Percentiles rank a stretch among this genome's conserved stretches.
Conservation (phyloP, 2,797 vertebrate genomes). For the Pangasius sanitwongsei region DNA sequence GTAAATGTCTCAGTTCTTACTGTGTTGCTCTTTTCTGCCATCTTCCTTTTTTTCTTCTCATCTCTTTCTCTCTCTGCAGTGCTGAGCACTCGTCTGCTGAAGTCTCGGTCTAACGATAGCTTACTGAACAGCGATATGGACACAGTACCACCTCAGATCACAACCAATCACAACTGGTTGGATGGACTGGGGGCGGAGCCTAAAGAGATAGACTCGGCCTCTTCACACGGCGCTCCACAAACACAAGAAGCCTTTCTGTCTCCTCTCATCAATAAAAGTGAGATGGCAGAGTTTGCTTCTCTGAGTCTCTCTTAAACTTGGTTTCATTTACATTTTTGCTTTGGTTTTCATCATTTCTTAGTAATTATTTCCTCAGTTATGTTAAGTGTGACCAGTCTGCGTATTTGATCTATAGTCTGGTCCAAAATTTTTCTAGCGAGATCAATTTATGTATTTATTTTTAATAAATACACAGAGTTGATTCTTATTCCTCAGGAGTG, state of each 20-base stretch:
- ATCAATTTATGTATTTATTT: neutral
- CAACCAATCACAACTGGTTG: conserved; percentile 86
- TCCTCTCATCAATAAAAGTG: conserved; percentile 93
- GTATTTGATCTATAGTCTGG: neutral
- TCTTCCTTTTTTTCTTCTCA: neutral
- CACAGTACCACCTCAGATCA: conserved; percentile 69
- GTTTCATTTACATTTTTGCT: neutral
- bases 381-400: neutral
- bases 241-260: conserved; percentile 96
- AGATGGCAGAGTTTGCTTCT: neutral
- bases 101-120: conserved; percentile 90
- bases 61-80: conserved; percentile 63
- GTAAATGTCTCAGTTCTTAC: neutral
- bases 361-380: neutral
- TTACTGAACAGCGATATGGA: conserved; percentile 89
- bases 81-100: conserved; percentile 84
- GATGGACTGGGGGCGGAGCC: conserved; percentile 75
- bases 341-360: neutral
- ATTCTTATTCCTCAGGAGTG: neutral
- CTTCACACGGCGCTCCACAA: conserved; percentile 85
- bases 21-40: too few relatives aligned
- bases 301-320: neutral
- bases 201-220: conserved; percentile 85
- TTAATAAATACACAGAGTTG: neutral
- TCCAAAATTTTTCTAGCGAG: neutral